These are phyloP conservation scores for Dreissena polymorpha DNA, from an alignment of 1,140 invertebrate genomes.

Conservation along the genomic window DNA sequence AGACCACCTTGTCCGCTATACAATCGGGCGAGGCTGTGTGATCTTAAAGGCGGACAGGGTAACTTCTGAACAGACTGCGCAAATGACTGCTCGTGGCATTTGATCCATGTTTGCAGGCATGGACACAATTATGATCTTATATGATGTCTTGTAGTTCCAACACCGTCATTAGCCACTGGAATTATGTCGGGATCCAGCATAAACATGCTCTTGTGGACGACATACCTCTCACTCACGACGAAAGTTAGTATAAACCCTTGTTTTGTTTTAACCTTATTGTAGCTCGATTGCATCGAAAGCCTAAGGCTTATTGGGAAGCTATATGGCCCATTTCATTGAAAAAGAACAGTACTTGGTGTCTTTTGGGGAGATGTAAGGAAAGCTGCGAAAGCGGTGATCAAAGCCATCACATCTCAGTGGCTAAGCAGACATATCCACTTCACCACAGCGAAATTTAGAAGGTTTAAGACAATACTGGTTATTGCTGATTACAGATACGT, in stretches of 20 bases:
- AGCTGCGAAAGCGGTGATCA: background rate
- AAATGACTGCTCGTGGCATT: background rate
- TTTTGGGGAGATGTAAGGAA: background rate
- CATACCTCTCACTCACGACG: background rate
- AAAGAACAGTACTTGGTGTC: background rate
- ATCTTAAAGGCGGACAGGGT: background rate
- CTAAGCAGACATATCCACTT: too few relatives aligned
- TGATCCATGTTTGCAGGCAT: background rate
- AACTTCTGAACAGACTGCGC: background rate
- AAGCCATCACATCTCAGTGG: too few relatives aligned
- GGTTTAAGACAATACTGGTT: too few relatives aligned
- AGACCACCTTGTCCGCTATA: background rate
- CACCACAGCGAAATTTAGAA: too few relatives aligned
- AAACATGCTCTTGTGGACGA: background rate
- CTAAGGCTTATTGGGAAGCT: background rate
- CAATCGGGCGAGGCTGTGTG: background rate
- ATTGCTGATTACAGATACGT: too few relatives aligned
- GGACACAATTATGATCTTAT: background rate
- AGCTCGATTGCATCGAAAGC: too few relatives aligned
- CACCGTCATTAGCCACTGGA: background rate
- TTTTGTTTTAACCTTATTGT: background rate
- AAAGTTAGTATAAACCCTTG: background rate
- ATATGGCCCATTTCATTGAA: background rate
- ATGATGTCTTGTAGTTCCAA: too few relatives aligned
- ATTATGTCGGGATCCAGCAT: background rate